phyloP scores from a whole-genome alignment of 2,113 vertebrate species.

The Panthera tigris region DNA sequence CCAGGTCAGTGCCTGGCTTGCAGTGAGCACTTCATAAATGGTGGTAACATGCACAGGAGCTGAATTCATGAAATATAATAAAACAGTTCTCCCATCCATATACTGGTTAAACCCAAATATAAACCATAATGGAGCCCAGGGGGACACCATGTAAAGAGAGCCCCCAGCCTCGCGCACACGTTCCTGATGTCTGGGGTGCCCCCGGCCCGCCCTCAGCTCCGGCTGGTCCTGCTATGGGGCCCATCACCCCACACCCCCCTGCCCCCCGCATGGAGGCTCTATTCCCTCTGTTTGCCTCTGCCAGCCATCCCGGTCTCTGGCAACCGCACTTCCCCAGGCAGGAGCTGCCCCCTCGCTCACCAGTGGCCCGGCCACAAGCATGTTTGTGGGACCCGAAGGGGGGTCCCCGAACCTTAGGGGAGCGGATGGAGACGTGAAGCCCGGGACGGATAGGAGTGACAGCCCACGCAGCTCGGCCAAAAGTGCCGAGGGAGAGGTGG shows the following conservation, averaged over 20 bases:
- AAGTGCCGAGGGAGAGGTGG: not conserved
- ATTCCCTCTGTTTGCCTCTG: not conserved
- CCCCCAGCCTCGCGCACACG: not conserved
- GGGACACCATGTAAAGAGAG: not conserved
- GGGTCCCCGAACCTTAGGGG: not conserved
- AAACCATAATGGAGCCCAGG: not conserved
- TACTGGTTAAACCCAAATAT: not conserved
- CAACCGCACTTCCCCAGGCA: not conserved
- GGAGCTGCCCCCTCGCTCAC: not conserved
- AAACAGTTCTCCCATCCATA: not conserved
- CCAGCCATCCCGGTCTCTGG: not conserved
- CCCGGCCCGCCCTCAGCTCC: not conserved
- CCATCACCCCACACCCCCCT: not conserved
- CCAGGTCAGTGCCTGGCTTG: not conserved
- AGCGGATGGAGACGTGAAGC: not conserved
- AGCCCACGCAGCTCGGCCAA: not conserved
- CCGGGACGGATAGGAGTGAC: not conserved
- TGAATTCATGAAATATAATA: not conserved
- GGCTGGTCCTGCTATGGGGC: not conserved
- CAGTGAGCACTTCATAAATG: not conserved
- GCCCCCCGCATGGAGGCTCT: fast-evolving
- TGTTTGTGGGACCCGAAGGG: not conserved
- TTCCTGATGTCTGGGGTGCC: not conserved
- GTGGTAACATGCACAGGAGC: not conserved
- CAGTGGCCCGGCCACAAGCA: not conserved